Conservation (phyloP, 2,113 vertebrate species). For the Limnothrissa miodon region DNA sequence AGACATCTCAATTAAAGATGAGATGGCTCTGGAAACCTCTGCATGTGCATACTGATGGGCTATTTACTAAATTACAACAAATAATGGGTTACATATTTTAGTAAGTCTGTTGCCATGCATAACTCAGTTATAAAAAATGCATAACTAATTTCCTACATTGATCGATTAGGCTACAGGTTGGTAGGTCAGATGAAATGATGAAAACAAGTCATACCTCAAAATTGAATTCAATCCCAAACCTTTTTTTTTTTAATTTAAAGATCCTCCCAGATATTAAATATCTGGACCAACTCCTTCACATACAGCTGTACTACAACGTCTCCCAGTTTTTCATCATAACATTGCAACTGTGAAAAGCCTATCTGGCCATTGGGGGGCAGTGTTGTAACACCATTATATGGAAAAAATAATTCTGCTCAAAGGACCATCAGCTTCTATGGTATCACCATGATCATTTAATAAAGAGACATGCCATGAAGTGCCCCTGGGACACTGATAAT, state of each 20-base stretch:
- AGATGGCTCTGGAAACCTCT: too few species aligned
- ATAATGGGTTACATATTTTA: too few species aligned
- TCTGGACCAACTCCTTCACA: not conserved
- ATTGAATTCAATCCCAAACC: too few species aligned
- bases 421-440: not conserved
- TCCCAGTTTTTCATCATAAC: not conserved
- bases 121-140: too few species aligned
- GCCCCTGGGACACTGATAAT: not conserved
- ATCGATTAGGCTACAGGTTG: too few species aligned
- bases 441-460: not conserved
- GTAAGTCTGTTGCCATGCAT: too few species aligned
- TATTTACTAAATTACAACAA: not conserved
- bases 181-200: too few species aligned
- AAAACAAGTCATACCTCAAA: too few species aligned
- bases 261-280: not conserved
- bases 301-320: not conserved
- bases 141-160: too few species aligned
- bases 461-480: not conserved
- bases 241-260: too few species aligned
- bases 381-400: not conserved
- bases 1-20: too few species aligned
- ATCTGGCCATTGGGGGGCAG: conserved; percentile 37
- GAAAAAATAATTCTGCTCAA: not conserved
- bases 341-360: not conserved
- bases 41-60: too few species aligned